Conservation (phyloP, 2,113 vertebrate species). For the Pipra filicauda region DNA sequence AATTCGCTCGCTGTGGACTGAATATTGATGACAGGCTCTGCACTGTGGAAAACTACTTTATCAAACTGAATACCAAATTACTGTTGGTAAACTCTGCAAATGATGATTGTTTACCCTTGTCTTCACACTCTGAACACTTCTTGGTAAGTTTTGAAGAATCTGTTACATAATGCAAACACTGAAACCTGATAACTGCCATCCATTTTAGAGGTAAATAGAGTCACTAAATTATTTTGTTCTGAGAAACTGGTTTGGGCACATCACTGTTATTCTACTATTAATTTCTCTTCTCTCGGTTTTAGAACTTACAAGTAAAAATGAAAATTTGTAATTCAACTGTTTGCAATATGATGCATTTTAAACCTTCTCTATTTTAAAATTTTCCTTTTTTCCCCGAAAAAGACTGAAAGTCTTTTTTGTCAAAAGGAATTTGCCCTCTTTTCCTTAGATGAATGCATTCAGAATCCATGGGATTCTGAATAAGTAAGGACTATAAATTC, state of each 20-base stretch:
- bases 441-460: background rate
- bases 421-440: background rate
- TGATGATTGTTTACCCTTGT: background rate
- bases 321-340: background rate
- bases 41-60: constrained; percentile 20
- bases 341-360: background rate
- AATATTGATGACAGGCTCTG: constrained; percentile 48
- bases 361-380: background rate
- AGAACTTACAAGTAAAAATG: background rate
- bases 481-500: background rate
- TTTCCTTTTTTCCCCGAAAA: background rate
- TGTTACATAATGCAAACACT: background rate
- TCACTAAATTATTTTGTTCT: background rate
- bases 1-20: background rate
- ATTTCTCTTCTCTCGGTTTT: background rate
- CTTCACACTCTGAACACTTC: background rate
- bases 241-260: background rate
- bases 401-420: background rate
- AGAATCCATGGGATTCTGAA: background rate
- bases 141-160: background rate
- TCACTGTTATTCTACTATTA: background rate
- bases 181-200: background rate
- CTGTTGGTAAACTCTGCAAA: background rate
- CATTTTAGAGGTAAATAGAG: background rate
- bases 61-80: constrained; percentile 25